phyloP scores from a whole-genome alignment of 2,888 invertebrate species.

The Ashinkailepas kermadecensis region DNA sequence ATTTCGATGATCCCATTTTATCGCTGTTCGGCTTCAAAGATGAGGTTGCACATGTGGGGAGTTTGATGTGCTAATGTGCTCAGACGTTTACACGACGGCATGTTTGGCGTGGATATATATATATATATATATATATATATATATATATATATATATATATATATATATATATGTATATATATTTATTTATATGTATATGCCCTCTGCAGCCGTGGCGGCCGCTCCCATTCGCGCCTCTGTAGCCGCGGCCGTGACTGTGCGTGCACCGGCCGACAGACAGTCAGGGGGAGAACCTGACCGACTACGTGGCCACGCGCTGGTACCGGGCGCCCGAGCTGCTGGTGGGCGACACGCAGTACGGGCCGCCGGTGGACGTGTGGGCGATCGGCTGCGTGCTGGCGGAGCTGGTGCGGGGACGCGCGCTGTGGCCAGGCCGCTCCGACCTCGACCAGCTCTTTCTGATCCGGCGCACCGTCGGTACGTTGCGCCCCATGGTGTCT shows the following conservation, averaged over 20 bases:
- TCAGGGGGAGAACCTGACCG: slow-evolving; percentile 96
- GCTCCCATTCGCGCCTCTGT: background rate
- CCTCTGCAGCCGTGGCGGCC: no score
- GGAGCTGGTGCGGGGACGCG: slow-evolving; percentile 61
- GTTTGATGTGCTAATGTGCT: no score
- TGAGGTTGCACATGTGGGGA: no score
- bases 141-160: no score
- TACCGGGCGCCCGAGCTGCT: slow-evolving; percentile 94
- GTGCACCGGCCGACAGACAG: slow-evolving; percentile 46
- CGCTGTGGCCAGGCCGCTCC: slow-evolving; percentile 96
- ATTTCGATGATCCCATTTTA: no score
- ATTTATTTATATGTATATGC: no score
- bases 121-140: no score
- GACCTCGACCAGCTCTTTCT: slow-evolving; percentile 97
- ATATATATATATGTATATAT: no score
- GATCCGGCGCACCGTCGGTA: slow-evolving; percentile 73
- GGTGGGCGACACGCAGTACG: slow-evolving; percentile 80
- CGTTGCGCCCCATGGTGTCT: background rate
- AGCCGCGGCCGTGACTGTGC: background rate
- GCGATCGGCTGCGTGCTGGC: slow-evolving; percentile 64
- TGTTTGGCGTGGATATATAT: no score
- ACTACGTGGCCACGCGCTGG: slow-evolving; percentile 98
- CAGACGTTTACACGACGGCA: no score
- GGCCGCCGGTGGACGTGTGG: slow-evolving; percentile 83
- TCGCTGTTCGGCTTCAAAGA: no score